phyloP scores from a whole-genome alignment of 2,888 invertebrate genomes.

The Tipula unca region DNA sequence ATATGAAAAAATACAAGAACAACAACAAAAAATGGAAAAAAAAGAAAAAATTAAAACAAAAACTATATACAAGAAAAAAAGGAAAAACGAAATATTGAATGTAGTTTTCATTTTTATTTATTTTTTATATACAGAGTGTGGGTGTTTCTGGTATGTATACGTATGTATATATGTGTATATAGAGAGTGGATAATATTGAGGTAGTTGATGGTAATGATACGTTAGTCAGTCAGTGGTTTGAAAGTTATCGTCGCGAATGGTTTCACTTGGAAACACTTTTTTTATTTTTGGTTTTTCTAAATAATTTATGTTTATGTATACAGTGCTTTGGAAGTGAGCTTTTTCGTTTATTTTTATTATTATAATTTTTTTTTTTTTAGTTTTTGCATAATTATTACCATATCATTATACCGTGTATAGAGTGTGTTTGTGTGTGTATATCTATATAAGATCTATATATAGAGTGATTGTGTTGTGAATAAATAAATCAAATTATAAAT shows the following conservation, averaged over 20 bases:
- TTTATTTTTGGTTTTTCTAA: neutral
- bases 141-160: neutral
- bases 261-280: neutral
- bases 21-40: neutral
- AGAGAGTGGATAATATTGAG: neutral
- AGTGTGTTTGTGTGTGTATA: neutral
- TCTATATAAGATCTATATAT: neutral
- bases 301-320: neutral
- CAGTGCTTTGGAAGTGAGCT: neutral
- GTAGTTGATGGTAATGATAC: neutral
- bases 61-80: constrained; percentile 9
- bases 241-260: constrained; percentile 14
- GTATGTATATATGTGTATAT: neutral
- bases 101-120: neutral
- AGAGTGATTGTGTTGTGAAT: neutral
- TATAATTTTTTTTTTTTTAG: neutral
- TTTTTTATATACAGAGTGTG: neutral
- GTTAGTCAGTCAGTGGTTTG: constrained; percentile 8
- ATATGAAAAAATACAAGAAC: neutral
- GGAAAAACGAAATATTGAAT: constrained; percentile 3
- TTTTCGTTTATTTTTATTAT: neutral
- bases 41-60: constrained; percentile 18
- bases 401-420: neutral
- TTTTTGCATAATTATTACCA: neutral
- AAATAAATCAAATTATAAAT: neutral